Evolutionary conservation across 92 coral and sea anemone genomes (phyloP), one percentile per base, ranked within the genome.

Genomic region (Palythoa grandis): DNA sequence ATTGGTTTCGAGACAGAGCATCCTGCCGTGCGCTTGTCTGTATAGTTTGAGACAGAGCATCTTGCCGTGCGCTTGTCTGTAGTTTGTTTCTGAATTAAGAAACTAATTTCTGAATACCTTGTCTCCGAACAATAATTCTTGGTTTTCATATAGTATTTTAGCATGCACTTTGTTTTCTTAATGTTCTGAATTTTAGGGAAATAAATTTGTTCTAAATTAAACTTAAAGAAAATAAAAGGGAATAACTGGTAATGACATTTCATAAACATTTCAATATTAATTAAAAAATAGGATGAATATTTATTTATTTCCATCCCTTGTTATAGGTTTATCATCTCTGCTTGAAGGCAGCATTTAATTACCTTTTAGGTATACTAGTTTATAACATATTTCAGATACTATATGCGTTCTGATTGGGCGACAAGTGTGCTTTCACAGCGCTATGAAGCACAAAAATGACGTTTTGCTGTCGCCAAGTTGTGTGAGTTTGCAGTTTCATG

Each of bases 1-100:
- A 69, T 69, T 69, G 74, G 39, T 69, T 69, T 69, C 2, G 37
- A 69, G 37, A 69, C 74, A 69, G 74, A 69, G 74, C 74, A 69
- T 69, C 74, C 74, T 23, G 74, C 68, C 25, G 47, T 35, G 74
- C 74, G 11, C 43, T 52, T 13, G 54, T 52, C 54, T 52, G n/a
- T n/a, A 52, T 52, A 52, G 54, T 52, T 52, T 52, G 37, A 69
- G 37, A 69, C 74, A 69, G 74, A 69, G 74, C 74, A 69, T 69
- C 74, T 39, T 23, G 74, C 68, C 25, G 47, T 35, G 56, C 56
- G 2, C 1, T 52, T 52, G 74, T 35, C 74, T 69, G 74, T 69
- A 69, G 74, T 69, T 22, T 69, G 74, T 69, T 69, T 69, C 74
- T 69, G 74, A 69, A 69, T 69, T 69, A 69, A 69, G 74, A 69